Evolutionary conservation across 2,113 vertebrate genomes (phyloP).

Genomic region (Festucalex cinctus): DNA sequence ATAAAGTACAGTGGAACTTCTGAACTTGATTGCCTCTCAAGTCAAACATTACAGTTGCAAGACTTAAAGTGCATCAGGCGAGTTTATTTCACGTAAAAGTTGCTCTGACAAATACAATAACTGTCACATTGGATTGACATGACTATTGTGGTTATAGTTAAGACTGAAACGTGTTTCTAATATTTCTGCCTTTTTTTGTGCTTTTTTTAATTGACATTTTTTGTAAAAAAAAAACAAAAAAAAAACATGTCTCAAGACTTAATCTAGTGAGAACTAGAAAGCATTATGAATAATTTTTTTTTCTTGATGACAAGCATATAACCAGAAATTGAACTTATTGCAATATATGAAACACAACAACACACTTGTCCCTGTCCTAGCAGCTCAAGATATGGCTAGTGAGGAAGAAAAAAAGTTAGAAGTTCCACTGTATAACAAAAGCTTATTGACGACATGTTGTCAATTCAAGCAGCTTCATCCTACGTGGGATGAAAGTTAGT

Average conservation of each 20-base stretch:
- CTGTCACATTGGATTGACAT: background rate
- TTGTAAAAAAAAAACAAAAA: no score
- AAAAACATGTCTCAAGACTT: background rate
- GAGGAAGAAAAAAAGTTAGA: background rate
- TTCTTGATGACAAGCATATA: background rate
- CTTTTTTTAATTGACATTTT: background rate
- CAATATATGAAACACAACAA: background rate
- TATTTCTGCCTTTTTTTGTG: background rate
- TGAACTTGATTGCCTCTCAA: background rate
- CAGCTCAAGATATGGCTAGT: no score
- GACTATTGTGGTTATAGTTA: background rate
- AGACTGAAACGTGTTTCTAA: background rate
- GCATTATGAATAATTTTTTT: background rate
- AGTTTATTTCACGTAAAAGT: background rate
- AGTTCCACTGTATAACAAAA: slow-evolving; percentile 23
- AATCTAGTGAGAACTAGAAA: background rate
- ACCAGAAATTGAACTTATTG: background rate
- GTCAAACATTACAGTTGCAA: background rate
- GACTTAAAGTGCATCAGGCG: background rate
- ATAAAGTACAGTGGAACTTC: background rate
- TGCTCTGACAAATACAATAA: background rate
- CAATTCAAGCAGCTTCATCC: slow-evolving; percentile 54
- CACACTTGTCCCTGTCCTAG: background rate
- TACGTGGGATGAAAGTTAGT: slow-evolving; percentile 56
- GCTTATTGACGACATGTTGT: slow-evolving; percentile 43